These are phyloP conservation scores for Sebastes diploproa DNA, from an alignment of 2,797 vertebrate genomes.

Conservation along the genomic window DNA sequence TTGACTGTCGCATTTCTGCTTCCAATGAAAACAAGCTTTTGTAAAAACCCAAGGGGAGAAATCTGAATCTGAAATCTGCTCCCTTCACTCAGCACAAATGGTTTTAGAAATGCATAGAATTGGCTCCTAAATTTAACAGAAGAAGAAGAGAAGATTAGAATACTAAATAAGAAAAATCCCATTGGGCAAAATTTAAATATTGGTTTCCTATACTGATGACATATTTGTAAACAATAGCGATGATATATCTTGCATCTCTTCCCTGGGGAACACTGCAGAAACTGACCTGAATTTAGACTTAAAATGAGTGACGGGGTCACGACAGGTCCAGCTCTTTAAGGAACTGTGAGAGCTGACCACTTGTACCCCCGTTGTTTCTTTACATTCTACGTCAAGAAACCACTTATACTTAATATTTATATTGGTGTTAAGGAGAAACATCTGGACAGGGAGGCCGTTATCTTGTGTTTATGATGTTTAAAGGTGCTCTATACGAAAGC, in stretches of 20 bases:
- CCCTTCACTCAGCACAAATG: background rate
- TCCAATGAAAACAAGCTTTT: background rate
- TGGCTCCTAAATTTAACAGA: background rate
- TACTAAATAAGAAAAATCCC: background rate
- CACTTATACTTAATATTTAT: background rate
- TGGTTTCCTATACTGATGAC: background rate
- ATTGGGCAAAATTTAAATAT: background rate
- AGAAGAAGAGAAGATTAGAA: background rate
- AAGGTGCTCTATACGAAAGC: too few relatives aligned
- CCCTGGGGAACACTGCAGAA: background rate
- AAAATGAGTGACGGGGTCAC: background rate
- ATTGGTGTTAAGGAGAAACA: background rate
- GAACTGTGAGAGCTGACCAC: background rate
- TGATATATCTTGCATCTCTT: background rate
- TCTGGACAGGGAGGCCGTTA: background rate
- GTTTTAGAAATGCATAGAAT: background rate
- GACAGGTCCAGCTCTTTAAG: background rate
- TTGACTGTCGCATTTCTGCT: background rate
- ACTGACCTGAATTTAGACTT: conserved; percentile 2
- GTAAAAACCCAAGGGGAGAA: background rate
- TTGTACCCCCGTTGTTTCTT: background rate
- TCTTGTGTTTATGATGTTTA: background rate
- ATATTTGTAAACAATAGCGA: background rate
- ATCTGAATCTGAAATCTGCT: conserved; percentile 1
- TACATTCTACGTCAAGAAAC: background rate